Base-by-base conservation (phyloP, 2,888 invertebrate genomes). In the Falcaria lacertinaria region DNA sequence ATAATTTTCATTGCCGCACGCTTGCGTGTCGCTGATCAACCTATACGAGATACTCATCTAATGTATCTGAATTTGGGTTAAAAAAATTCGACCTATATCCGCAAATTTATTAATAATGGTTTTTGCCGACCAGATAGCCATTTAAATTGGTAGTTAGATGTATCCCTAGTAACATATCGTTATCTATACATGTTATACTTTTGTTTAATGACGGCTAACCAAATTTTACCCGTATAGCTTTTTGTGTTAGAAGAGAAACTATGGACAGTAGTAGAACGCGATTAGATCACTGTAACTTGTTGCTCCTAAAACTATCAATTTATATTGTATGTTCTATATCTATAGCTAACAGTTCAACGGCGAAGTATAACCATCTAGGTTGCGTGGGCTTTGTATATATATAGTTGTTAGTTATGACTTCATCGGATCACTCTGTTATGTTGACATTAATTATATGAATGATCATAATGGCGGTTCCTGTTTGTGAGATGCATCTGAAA, bases 381-480 rank as follows among this genome's bases (percentile, higher is more conserved):
- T 72, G 80, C 69, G 85, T 85, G 76, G 84, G 85, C 47, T 60
- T 58, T 47, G 59, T 77, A 59, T 82, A 81, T 82, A 83, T 84
- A 78, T 80, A 75, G 76, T 70, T 73, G 66, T 71, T 66, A 66
- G 68, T 65, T 80, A 82, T 85, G 87, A 86, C 83, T 80, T 87
- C 86, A 87, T 82, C 79, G 64, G 54, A 56, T 60, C 60, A 60
- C 56, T 25, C 25, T 59, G 60, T 56, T 65, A 54, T 65, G 67
- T 70, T 72, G 70, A 69, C 66, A 64, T 61, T 69, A 62, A 48
- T 69, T 62, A 48, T 57, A 47, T 54, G 37, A 41, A 42, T 45
- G 50, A 57, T 51, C 55, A 60, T 60, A 59, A 54, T 57, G 44
- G 46, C 40, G 53, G 50, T 50, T 48, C 54, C 48, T 47, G 51